Percentiles rank a stretch among this genome's conserved stretches.
Conservation (phyloP, 2,797 vertebrate species). For the Syngnathus acus region DNA sequence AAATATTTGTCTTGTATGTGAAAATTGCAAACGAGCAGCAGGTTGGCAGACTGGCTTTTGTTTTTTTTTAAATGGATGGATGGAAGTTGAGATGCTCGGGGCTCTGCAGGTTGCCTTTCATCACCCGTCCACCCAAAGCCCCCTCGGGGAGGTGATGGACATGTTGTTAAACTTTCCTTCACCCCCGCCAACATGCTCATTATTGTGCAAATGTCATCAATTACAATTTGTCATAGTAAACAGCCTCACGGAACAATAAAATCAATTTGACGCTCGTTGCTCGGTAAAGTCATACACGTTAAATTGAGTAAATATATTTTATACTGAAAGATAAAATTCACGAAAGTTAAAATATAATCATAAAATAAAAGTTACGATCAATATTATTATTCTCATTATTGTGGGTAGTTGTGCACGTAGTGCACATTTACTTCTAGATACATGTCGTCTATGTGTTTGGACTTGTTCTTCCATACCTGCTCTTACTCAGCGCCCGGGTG, state of each 20-base stretch:
- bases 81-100: background rate
- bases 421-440: conserved; percentile 39
- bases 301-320: background rate
- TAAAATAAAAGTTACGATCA: conserved; percentile 10
- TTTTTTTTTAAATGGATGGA: too few species aligned
- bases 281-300: background rate
- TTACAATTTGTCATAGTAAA: too few species aligned
- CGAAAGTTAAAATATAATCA: too few species aligned
- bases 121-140: background rate
- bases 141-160: background rate
- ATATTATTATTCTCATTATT: background rate
- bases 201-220: background rate
- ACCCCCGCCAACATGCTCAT: background rate
- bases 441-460: conserved; percentile 40
- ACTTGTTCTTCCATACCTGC: conserved; percentile 63
- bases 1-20: background rate
- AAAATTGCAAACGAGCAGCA: too few species aligned
- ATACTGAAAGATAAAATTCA: background rate
- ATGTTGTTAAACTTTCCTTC: conserved; percentile 2
- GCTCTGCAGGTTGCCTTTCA: background rate
- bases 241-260: background rate
- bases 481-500: conserved; percentile 20
- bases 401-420: conserved; percentile 14
- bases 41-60: too few species aligned
- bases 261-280: background rate